Conservation (phyloP, 2,888 invertebrate genomes). For the Diaphora mendica region DNA sequence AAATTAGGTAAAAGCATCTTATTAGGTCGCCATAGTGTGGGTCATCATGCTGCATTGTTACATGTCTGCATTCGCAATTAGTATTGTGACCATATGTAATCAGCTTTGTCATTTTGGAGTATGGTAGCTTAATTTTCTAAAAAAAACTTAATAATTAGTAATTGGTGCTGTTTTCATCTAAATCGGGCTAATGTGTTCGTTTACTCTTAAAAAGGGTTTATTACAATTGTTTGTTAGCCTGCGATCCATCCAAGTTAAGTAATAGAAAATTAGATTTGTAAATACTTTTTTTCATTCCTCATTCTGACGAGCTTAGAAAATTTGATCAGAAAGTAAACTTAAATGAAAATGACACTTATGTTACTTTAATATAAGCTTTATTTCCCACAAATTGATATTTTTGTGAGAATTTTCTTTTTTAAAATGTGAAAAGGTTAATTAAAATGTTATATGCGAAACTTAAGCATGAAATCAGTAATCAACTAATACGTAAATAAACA, state of each 20-base stretch:
- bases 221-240: slow-evolving; percentile 29
- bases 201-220: background rate
- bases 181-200: background rate
- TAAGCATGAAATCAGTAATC: background rate
- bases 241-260: slow-evolving; percentile 52
- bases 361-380: background rate
- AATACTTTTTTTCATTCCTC: background rate
- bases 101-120: background rate
- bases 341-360: background rate
- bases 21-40: too few species aligned
- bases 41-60: too few species aligned
- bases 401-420: background rate
- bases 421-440: background rate
- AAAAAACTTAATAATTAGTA: background rate
- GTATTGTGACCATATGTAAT: too few species aligned
- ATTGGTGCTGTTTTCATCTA: background rate
- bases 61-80: too few species aligned
- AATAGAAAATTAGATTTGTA: slow-evolving; percentile 1
- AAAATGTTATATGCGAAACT: background rate
- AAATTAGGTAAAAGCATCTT: too few species aligned
- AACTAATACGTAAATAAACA: background rate
- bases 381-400: background rate
- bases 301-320: background rate
- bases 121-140: background rate
- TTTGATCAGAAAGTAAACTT: background rate